Evolutionary conservation across 1,140 invertebrate genomes (phyloP), one percentile per base, ranked within the genome.

Genomic region (Ceratina japonica): DNA sequence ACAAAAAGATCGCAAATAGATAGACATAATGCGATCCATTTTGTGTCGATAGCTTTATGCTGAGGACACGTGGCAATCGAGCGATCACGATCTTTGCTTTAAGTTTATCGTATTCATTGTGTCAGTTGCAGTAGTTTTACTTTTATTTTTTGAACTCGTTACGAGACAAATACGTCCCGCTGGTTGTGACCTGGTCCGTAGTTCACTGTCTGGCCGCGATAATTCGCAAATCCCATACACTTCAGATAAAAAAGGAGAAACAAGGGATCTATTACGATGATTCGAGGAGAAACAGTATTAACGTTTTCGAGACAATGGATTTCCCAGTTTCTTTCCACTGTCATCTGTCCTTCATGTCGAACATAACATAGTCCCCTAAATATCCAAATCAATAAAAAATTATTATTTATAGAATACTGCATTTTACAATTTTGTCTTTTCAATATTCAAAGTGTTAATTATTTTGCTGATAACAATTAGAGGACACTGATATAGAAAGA

Each of bases 201-300:
- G 84, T 86, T 81, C 83, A 80, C 68, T 66, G 84, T 85, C 80
- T 86, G 66, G 56, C 1, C 5, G 61, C 12, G 83, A 86, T 86
- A 86, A 82, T 82, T 76, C 61, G 66, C 31, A 73, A 72, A 75
- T 78, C 52, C 62, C 12, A 72, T 68, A 66, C 63, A 71, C 70
- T 12, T 37, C 3, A n/a, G 59, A 86, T 86, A 86, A 85, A 85
- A 80, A 5, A 49, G 10, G 10, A 8, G 27, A 63, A 44, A 71
- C 52, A 13, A 66, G 51, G 69, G 75, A 61, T 20, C 49, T 51
- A 24, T 79, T 31, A 31, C 7, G 1, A 3, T 8, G 8, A 49
- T 22, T 62, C 16, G n/a, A 8, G 27, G 77, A 74, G 37, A 71
- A 66, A 72, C 59, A 3, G 10, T 44, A 2, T 2, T 16, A 3